These are phyloP conservation scores for Temnothorax unifasciatus DNA, from an alignment of 2,888 invertebrate species.

Conservation along the genomic window DNA sequence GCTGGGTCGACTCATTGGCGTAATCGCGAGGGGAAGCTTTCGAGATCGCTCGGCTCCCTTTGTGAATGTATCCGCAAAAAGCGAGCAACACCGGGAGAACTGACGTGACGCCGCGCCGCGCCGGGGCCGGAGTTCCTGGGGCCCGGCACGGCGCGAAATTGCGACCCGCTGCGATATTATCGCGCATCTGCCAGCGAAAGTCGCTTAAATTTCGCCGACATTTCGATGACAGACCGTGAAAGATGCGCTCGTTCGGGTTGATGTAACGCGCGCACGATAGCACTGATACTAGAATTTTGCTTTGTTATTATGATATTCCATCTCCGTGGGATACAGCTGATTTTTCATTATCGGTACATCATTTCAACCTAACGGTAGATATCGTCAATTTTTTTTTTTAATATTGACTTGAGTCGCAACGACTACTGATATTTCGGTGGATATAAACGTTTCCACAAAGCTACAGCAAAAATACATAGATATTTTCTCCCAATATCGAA, in stretches of 20 bases:
- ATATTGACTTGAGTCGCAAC: neutral
- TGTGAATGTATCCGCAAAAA: slow-evolving; percentile 62
- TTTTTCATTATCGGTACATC: neutral
- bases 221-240: slow-evolving; percentile 9
- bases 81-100: slow-evolving; percentile 16
- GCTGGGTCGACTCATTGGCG: slow-evolving; percentile 73
- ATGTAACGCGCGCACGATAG: neutral
- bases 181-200: slow-evolving; percentile 51
- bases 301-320: neutral
- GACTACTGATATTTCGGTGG: neutral
- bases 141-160: neutral
- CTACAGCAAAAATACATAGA: neutral
- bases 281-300: neutral
- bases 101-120: slow-evolving; percentile 3
- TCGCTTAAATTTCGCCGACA: slow-evolving; percentile 31
- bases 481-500: neutral
- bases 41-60: slow-evolving; percentile 58
- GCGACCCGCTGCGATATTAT: slow-evolving; percentile 37
- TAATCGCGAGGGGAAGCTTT: slow-evolving; percentile 67
- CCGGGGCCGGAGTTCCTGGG: neutral
- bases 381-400: neutral
- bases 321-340: neutral
- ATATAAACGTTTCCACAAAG: neutral
- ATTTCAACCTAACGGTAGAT: neutral
- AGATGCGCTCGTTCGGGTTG: neutral